These are phyloP conservation scores for Hemibagrus guttatus DNA, from an alignment of 2,797 vertebrate species.

Conservation along the genomic window DNA sequence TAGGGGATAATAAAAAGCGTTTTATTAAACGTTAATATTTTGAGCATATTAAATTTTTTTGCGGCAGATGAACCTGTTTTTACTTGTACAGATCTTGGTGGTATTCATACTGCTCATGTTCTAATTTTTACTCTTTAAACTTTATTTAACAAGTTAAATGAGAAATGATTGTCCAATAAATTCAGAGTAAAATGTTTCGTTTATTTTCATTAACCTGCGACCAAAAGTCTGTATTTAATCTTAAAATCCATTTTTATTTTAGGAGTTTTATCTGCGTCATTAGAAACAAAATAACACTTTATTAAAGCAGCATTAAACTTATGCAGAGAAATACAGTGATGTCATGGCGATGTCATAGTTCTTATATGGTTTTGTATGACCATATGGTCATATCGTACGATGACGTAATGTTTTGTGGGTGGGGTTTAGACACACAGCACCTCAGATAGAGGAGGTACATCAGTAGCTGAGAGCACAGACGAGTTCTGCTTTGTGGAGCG, in stretches of 20 bases:
- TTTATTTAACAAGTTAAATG: too few species aligned
- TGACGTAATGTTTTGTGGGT: background rate
- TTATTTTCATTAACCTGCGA: background rate
- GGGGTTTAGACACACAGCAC: conserved; percentile 12
- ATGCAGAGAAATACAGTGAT: background rate
- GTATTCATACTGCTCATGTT: background rate
- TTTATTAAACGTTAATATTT: background rate
- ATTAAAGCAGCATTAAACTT: background rate
- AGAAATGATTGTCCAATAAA: background rate
- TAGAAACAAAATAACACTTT: background rate
- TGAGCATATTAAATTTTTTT: background rate
- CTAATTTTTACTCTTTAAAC: background rate
- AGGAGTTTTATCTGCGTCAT: background rate
- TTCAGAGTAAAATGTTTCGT: background rate
- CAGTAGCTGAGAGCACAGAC: background rate
- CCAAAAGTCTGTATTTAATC: background rate
- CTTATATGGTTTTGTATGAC: background rate
- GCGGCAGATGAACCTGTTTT: background rate
- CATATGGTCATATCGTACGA: background rate
- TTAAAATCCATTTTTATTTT: background rate
- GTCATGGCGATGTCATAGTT: background rate
- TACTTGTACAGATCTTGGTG: background rate
- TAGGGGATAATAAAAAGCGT: background rate
- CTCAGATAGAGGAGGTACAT: background rate
- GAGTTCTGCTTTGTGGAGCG: conserved; percentile 26